Base-by-base conservation (phyloP, 2,888 invertebrate genomes). In the Baccha elongata region DNA sequence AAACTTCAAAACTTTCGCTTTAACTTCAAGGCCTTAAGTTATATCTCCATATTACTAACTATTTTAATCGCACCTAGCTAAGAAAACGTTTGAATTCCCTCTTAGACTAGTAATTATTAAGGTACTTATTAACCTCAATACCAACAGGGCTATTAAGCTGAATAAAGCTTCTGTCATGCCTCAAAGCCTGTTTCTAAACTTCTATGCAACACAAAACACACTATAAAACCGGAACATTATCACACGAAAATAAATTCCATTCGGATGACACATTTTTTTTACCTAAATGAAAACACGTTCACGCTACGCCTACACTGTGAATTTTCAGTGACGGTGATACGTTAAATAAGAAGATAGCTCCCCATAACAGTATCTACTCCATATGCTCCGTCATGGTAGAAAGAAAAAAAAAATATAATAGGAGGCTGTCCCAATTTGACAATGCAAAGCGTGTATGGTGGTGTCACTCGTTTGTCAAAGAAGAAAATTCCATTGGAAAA, bases 191-290 rank as follows among this genome's bases (percentile, higher is more conserved):
- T 53, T 17, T 48, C 29, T 55, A 11, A 15, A 29, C 15, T 64
- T 58, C 67, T 73, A 73, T 69, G 74, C 60, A 71, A 64, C 75
- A 32, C 42, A 64, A 58, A 60, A 55, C 46, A 67, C 55, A 76
- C 52, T 48, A 76, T 62, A 53, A 64, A 58, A 75, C 69, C 65
- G 65, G 58, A 76, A 81, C 65, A 72, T 62, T 50, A 72, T 76
- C 67, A 78, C 81, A 83, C 76, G 78, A 76, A 76, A 71, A 62
- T 17, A 60, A 68, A 55, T 68, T 75, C 35, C 42, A 58, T 71
- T 75, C 62, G 48, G 62, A 55, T 68, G 79, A 35, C 79, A 74
- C 35, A 44, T 67, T 78, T 65, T 52, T 53, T 15, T 11, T 23
- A 13, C 32, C 35, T 4, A 55, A 55, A 71, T 55, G 48, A 64